Base-by-base conservation (phyloP, 2,888 invertebrate species). In the Eupithecia insigniata region DNA sequence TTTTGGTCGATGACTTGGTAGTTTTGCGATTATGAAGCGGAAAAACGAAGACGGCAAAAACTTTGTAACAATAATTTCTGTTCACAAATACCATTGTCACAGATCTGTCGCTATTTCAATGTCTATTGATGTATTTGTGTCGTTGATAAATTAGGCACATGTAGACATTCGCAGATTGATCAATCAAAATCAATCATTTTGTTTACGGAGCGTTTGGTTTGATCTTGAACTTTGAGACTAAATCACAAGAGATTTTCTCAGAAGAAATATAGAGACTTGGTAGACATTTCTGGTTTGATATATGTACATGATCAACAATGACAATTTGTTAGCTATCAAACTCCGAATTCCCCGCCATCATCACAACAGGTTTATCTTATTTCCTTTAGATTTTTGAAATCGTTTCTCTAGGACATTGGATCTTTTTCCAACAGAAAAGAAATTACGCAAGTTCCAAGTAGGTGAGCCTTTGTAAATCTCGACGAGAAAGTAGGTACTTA, bases 401-500 rank as follows among this genome's bases (percentile, higher is more conserved):
- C 32, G 14, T 39, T 62, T 62, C 34, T 62, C 12, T n/a, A 64
- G 36, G n/a, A 34, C 64, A 39, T 36, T 34, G 64, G 34, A 14
- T 36, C 34, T 22, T 65, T 28, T 60, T 64, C 55, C 55, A 62
- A 64, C 60, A 66, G 60, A 75, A 67, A 60, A 66, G 67, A 69
- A 71, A 73, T 71, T 71, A 79, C 74, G 76, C 71, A 78, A 79
- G 79, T 80, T 80, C 74, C 76, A 73, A 67, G 67, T 67, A 74
- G 75, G 74, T 67, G 76, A 75, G 76, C 79, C 81, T 83, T 85
- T 83, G 82, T 80, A 79, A 84, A 84, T 82, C 81, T 81, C 81
- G 74, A 83, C 82, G 80, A 75, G 80, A 82, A 85, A 84, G 85
- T 64, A 62, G 32, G 32, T 84, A 78, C 66, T 32, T 71, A 72